Evolutionary conservation across 2,888 invertebrate genomes (phyloP).

Genomic region (Chromoteleia sp.): DNA sequence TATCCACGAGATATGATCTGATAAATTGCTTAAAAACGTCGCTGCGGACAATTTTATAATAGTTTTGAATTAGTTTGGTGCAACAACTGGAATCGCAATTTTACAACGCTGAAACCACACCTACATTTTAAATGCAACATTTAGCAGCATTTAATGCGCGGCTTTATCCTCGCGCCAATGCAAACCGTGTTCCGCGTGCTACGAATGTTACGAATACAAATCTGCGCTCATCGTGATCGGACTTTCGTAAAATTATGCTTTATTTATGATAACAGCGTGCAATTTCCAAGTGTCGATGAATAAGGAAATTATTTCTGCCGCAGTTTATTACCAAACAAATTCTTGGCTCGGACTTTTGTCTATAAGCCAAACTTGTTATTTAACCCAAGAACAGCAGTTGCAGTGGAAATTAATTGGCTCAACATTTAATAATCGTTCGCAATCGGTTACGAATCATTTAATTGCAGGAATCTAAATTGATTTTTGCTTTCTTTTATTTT

Average conservation of each 20-base stretch:
- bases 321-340: slow-evolving; percentile 22
- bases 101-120: slow-evolving; percentile 20
- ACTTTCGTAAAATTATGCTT: slow-evolving; percentile 51
- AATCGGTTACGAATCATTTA: not conserved
- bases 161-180: not conserved
- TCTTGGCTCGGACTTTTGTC: not conserved
- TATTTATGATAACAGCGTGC: slow-evolving; percentile 20
- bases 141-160: slow-evolving; percentile 25
- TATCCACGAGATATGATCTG: slow-evolving; percentile 5
- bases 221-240: slow-evolving; percentile 26
- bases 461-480: not conserved
- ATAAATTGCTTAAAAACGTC: slow-evolving; percentile 20
- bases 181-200: not conserved
- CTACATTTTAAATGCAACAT: slow-evolving; percentile 28
- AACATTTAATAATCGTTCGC: slow-evolving; percentile 35
- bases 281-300: slow-evolving; percentile 33
- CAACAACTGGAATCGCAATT: slow-evolving; percentile 3
- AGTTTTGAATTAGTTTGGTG: slow-evolving; percentile 19
- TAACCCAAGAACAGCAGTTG: not conserved
- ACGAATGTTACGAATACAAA: too few relatives aligned
- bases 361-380: not conserved
- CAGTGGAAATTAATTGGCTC: slow-evolving; percentile 12
- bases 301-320: slow-evolving; percentile 25
- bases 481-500: slow-evolving; percentile 45
- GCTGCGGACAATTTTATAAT: slow-evolving; percentile 1